A percentile compares a stretch with the other conserved stretches of the same genome.
phyloP scores from a whole-genome alignment of 2,888 invertebrate genomes.

The Heliconius cydno region DNA sequence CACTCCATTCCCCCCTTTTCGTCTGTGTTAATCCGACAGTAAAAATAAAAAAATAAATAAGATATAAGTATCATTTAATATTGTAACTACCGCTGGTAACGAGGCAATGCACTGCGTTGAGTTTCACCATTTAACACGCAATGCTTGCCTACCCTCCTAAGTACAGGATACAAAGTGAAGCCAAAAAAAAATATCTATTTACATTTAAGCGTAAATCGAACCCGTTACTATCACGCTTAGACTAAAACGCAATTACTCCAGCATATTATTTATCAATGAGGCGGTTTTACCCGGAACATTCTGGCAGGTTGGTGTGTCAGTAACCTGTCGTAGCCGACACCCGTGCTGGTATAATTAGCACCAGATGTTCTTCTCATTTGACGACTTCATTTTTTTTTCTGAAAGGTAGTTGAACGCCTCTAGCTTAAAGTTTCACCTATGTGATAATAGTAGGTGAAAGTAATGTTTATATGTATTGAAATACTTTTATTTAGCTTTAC shows the following conservation, averaged over 20 bases:
- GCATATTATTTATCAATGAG: constrained; percentile 22
- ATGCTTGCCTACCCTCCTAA: too few relatives aligned
- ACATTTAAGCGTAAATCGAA: too few relatives aligned
- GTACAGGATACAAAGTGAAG: too few relatives aligned
- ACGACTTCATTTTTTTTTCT: constrained; percentile 22
- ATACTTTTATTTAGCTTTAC: neutral
- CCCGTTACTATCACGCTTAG: neutral
- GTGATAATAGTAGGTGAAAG: constrained; percentile 13
- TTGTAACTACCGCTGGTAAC: too few relatives aligned
- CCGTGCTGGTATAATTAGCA: constrained; percentile 50
- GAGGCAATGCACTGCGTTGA: too few relatives aligned
- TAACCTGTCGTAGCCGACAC: constrained; percentile 53
- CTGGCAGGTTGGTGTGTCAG: constrained; percentile 52
- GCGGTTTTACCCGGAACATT: constrained; percentile 6
- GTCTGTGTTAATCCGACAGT: neutral
- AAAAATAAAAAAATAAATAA: neutral
- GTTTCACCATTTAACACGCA: too few relatives aligned
- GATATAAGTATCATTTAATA: neutral
- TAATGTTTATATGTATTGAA: neutral
- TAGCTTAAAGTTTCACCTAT: constrained; percentile 15
- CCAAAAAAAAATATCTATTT: too few relatives aligned
- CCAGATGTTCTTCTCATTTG: constrained; percentile 43
- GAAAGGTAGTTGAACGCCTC: constrained; percentile 2
- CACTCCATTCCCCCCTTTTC: neutral
- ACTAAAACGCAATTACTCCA: neutral